phyloP scores from a whole-genome alignment of 2,113 vertebrate genomes.

The Lota lota region DNA sequence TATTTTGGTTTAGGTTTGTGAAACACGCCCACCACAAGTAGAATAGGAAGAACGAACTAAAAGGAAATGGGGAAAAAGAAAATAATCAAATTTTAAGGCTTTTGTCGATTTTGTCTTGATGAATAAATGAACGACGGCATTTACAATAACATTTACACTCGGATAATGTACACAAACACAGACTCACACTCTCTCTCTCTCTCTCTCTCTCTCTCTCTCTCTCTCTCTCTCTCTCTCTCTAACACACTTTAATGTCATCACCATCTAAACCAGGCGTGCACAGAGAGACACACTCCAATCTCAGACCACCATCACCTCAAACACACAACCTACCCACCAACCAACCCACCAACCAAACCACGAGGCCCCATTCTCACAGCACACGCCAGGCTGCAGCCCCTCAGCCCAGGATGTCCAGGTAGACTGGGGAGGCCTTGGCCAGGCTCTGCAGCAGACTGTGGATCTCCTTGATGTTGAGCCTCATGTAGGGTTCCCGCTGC shows the following conservation, averaged over 20 bases:
- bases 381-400: not conserved
- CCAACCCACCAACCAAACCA: not conserved
- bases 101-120: slow-evolving; percentile 81
- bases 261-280: slow-evolving; percentile 9
- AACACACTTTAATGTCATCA: slow-evolving; percentile 41
- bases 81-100: slow-evolving; percentile 84
- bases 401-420: slow-evolving; percentile 99
- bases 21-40: slow-evolving; percentile 29
- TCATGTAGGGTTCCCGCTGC: slow-evolving; percentile 97
- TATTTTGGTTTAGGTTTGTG: slow-evolving; percentile 37
- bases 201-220: slow-evolving; percentile 76
- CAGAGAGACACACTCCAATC: slow-evolving; percentile 1
- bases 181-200: slow-evolving; percentile 42
- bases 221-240: slow-evolving; percentile 72
- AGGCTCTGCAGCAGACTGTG: slow-evolving; percentile 93
- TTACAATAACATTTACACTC: slow-evolving; percentile 66
- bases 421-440: slow-evolving; percentile 96
- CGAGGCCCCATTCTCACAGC: no score
- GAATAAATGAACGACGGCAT: slow-evolving; percentile 77
- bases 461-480: slow-evolving; percentile 98
- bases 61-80: slow-evolving; percentile 27
- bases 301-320: not conserved
- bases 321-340: not conserved
- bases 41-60: slow-evolving; percentile 38
- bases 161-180: slow-evolving; percentile 60